A percentile compares a stretch with the other conserved stretches of the same genome.
Evolutionary conservation across 2,113 vertebrate species (phyloP).

Genomic region (Polypterus bichir): DNA sequence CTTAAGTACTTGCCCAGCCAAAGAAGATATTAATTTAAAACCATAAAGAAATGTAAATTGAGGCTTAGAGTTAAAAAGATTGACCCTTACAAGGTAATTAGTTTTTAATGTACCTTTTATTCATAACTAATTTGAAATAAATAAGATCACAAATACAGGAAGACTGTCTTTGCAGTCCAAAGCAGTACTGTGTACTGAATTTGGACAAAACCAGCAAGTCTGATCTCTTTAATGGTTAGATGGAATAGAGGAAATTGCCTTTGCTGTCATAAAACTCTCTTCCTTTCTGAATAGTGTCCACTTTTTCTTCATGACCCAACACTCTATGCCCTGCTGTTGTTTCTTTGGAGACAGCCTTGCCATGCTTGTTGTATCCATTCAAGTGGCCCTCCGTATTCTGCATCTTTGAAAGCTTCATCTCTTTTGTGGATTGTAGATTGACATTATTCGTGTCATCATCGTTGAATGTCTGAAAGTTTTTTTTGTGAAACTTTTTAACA

Average conservation of each 20-base stretch:
- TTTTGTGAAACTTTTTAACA: neutral
- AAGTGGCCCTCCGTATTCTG: neutral
- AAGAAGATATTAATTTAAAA: too few species aligned
- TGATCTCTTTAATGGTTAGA: constrained; percentile 30
- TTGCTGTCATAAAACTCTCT: constrained; percentile 59
- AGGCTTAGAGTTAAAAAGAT: too few species aligned
- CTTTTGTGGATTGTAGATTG: constrained; percentile 2
- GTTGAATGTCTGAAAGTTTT: constrained; percentile 13
- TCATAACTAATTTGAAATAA: neutral
- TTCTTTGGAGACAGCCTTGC: neutral
- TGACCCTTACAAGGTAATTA: too few species aligned
- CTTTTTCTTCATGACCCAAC: constrained; percentile 34
- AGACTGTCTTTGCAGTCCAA: too few species aligned
- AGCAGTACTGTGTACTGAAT: neutral
- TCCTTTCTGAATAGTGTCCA: constrained; percentile 41
- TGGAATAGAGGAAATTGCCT: constrained; percentile 64
- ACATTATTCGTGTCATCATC: constrained; percentile 2
- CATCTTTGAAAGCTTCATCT: neutral
- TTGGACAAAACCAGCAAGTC: neutral
- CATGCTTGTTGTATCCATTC: neutral
- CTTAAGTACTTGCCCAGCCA: too few species aligned
- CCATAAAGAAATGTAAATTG: too few species aligned
- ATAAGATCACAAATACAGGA: neutral
- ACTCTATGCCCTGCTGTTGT: constrained; percentile 21
- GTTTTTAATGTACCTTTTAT: too few species aligned